phyloP scores from a whole-genome alignment of 2,888 invertebrate genomes.

The Pachliopta kotzebuea region DNA sequence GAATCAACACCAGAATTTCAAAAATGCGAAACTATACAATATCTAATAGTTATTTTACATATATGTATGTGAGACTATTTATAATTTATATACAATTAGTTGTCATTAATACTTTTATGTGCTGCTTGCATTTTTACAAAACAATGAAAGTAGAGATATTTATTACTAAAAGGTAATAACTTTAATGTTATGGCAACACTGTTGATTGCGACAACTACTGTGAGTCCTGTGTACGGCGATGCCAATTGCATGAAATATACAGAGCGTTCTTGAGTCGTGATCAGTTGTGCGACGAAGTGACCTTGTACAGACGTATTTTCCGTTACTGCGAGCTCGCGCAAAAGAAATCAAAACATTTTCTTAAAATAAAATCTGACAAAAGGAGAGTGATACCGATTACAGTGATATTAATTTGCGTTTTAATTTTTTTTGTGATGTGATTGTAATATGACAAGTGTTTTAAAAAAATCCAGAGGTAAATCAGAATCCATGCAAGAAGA shows the following conservation, averaged over 20 bases:
- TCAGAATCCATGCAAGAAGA: conserved; percentile 79
- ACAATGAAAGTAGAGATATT: too few species aligned
- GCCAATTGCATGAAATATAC: conserved; percentile 22
- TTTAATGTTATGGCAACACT: conserved; percentile 34
- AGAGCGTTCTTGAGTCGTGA: conserved; percentile 20
- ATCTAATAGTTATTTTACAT: too few species aligned
- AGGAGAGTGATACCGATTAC: conserved; percentile 18
- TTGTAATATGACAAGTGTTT: conserved; percentile 73
- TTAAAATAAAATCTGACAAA: conserved; percentile 23
- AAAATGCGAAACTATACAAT: too few species aligned
- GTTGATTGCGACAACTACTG: conserved; percentile 31
- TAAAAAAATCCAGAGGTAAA: conserved; percentile 75
- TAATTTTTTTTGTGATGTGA: conserved; percentile 60
- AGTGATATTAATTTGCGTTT: conserved; percentile 29
- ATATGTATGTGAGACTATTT: too few species aligned
- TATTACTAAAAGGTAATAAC: conserved; percentile 19
- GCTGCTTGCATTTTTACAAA: too few species aligned
- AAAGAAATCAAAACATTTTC: conserved; percentile 27
- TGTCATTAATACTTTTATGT: too few species aligned
- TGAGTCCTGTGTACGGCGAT: conserved; percentile 33
- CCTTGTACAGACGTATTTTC: conserved; percentile 32
- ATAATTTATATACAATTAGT: too few species aligned
- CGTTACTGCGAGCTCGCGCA: conserved; percentile 28
- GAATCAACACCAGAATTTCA: too few species aligned
- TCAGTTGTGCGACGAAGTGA: conserved; percentile 32